Conservation (phyloP, 2,797 vertebrate species). For the Leuciscus waleckii region DNA sequence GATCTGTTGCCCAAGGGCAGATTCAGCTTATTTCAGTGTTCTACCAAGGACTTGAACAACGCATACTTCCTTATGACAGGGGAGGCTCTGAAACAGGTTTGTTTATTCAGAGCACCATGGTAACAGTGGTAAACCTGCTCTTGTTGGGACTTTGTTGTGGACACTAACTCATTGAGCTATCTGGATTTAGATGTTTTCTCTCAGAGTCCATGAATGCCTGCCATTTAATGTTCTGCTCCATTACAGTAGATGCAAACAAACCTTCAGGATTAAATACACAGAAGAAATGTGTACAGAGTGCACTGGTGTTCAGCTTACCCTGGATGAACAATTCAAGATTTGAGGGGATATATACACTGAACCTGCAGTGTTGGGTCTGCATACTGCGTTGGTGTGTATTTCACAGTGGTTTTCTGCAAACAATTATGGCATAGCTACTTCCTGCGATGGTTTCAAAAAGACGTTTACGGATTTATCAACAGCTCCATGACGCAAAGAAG, state of each 20-base stretch:
- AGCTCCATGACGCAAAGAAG: background rate
- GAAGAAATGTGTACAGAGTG: background rate
- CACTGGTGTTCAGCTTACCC: background rate
- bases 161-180: background rate
- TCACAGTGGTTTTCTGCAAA: background rate
- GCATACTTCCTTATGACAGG: conserved; percentile 2
- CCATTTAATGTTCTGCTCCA: background rate
- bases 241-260: conserved; percentile 12
- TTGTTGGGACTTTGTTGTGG: conserved; percentile 10
- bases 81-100: conserved; percentile 2
- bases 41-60: background rate
- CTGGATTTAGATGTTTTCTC: conserved; percentile 33
- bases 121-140: conserved; percentile 30
- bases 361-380: background rate
- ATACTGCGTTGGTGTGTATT: background rate
- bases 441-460: background rate
- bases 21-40: background rate
- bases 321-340: conserved; percentile 8
- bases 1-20: background rate
- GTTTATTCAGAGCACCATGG: conserved; percentile 43
- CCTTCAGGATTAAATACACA: conserved; percentile 3
- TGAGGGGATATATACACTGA: background rate
- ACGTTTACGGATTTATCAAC: background rate
- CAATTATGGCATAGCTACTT: background rate
- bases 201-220: too few relatives aligned